These are phyloP conservation scores for Belgica antarctica DNA, from an alignment of 2,888 invertebrate species.

Conservation along the genomic window DNA sequence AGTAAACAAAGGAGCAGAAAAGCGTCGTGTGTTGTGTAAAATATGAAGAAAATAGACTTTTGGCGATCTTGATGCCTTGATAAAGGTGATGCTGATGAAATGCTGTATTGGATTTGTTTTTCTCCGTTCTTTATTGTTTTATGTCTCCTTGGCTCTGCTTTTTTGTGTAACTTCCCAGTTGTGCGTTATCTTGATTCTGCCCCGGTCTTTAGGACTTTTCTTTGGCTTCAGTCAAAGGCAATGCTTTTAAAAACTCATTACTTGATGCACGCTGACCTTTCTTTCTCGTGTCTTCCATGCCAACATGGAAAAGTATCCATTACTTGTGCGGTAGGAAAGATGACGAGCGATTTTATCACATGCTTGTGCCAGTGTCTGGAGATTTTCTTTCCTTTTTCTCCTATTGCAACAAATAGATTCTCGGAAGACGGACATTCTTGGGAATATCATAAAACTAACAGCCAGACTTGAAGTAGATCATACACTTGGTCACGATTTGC, in stretches of 20 bases:
- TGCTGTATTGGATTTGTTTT: background rate
- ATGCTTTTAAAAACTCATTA: background rate
- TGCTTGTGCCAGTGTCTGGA: background rate
- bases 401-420: constrained; percentile 5
- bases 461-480: no score
- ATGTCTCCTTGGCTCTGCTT: background rate
- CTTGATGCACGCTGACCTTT: constrained; percentile 23
- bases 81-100: constrained; percentile 26
- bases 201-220: background rate
- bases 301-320: constrained; percentile 18
- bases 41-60: constrained; percentile 29
- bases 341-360: constrained; percentile 14
- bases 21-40: constrained; percentile 14
- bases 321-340: constrained; percentile 18
- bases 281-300: background rate
- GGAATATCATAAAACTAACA: no score
- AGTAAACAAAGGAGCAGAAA: constrained; percentile 25
- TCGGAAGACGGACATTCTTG: background rate
- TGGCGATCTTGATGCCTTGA: constrained; percentile 26
- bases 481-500: no score
- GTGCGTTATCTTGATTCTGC: constrained; percentile 21
- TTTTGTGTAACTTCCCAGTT: constrained; percentile 21
- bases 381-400: background rate
- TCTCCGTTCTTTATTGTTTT: constrained; percentile 21
- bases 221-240: background rate